Base-by-base conservation (phyloP, 2,113 vertebrate species). In the Labrus mixtus region DNA sequence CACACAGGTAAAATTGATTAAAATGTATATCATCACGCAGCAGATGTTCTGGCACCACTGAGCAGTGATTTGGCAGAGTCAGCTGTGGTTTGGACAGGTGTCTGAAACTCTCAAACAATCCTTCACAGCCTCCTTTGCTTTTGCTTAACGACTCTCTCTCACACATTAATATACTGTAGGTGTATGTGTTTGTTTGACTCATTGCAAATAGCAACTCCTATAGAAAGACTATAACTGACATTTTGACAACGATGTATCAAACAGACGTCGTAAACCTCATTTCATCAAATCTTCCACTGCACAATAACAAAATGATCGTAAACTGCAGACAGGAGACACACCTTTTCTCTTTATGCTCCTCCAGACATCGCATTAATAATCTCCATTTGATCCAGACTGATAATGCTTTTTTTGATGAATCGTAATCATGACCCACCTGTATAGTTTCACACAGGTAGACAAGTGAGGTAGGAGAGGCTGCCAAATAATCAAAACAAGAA, bases 351-450 rank as follows among this genome's bases (percentile, higher is more conserved):
- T 51, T 68, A 33, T 60, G 29, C 59, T 33, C 41, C 36, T 17
- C 8, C 51, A 46, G 45, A 9, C 6, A 46, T 10, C 16, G 12
- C 29, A 0, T n/a, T 15, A 62, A 69, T 66, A 3, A 62, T 58
- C 58, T 41, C 11, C 11, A 15, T 79, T 56, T 70, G 41, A 68
- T 74, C 3, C 22, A 71, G 39, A 62, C 63, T 68, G 68, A 87
- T 83, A 59, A 69, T 0, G 1, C 8, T 41, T 9, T 12, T 61
- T 25, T 48, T 10, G 23, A 53, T 76, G 17, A 54, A 55, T 63
- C 59, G 37, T 20, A 58, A 62, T 73, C 23, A 5, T 3, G 19
- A 46, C 56, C 53, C 12, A 17, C 41, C 56, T 64, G 16, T n/a
- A 78, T 62, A 8, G 1, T 62, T 41, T 78, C 16, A 22, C 4